phyloP scores from a whole-genome alignment of 2,888 invertebrate species.

The Eupithecia dodoneata region DNA sequence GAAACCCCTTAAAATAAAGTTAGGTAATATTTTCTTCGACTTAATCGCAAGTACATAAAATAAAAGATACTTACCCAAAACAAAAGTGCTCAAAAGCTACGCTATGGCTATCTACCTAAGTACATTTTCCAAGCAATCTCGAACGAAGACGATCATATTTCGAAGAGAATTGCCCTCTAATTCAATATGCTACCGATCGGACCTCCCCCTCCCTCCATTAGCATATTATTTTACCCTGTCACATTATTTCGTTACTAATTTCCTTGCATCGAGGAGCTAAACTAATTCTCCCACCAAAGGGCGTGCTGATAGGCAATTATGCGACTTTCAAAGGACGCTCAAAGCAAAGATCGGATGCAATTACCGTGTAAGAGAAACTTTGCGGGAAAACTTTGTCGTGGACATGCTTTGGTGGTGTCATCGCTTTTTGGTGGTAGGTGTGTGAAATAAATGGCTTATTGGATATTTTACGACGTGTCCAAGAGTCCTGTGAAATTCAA shows the following conservation, averaged over 20 bases:
- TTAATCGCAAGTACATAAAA: neutral
- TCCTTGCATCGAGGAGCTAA: conserved; percentile 78
- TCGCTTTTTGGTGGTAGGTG: neutral
- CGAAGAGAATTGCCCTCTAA: conserved; percentile 71
- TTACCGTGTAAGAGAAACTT: conserved; percentile 71
- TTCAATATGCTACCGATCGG: conserved; percentile 70
- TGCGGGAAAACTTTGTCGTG: conserved; percentile 45
- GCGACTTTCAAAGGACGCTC: conserved; percentile 69
- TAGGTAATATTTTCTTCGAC: neutral
- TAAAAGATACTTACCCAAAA: neutral
- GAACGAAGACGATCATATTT: conserved; percentile 63
- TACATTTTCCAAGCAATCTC: conserved; percentile 63
- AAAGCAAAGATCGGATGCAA: conserved; percentile 75
- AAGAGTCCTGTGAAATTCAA: too few relatives aligned
- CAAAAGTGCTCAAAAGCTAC: conserved; percentile 12
- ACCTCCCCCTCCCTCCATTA: conserved; percentile 69
- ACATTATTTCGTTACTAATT: conserved; percentile 82
- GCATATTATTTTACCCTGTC: conserved; percentile 69
- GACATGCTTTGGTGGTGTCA: conserved; percentile 21
- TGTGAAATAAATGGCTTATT: neutral
- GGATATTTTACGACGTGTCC: neutral
- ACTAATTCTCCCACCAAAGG: conserved; percentile 78
- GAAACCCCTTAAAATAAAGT: neutral
- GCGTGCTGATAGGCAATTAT: conserved; percentile 82
- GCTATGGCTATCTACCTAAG: conserved; percentile 47